Evolutionary conservation across 2,113 vertebrate genomes (phyloP), one percentile per base, ranked within the genome.

Genomic region (Siniperca knerii): DNA sequence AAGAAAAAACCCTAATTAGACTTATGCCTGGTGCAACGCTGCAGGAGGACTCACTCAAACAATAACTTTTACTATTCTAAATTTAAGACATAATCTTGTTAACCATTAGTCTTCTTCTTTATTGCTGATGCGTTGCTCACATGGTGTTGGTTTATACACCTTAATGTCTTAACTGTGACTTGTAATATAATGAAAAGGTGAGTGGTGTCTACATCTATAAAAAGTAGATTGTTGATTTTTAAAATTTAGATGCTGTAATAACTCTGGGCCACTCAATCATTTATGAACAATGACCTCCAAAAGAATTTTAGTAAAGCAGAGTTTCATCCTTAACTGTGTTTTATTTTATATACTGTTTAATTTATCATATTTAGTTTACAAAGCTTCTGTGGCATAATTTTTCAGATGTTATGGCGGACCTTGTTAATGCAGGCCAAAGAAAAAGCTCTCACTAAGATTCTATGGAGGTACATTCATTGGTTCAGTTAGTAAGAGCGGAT

Each of bases 1-100:
- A 33, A 50, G 54, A 85, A 70, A 73, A 75, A 77, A 65, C 4
- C 35, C 68, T 89, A 82, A 85, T 87, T 89, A 81, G 68, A 83
- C 37, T 52, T 61, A 77, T 75, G 76, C 29, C 66, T 69, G 83
- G 74, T 64, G 44, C 77, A 46, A 20, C 57, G 66, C 87, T 66
- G 77, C 4, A 62, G 58, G 75, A 83, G n/a, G 58, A 81, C 52
- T 67, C 46, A 25, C 58, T 46, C 57, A 65, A 75, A 86, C 70
- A 81, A 77, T 78, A 71, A 74, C 18, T 70, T 73, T 84, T 61
- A 25, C 55, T 77, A 71, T 67, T 64, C 64, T 70, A 46, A 82
- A 86, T 48, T 52, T 64, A 75, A 90, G 82, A 72, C n/a, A 48
- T 18, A 12, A 65, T 66, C 68, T 48, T 60, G 48, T 77, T 60